Conservation (phyloP, 2,888 invertebrate genomes). For the Macrosiphum euphorbiae region DNA sequence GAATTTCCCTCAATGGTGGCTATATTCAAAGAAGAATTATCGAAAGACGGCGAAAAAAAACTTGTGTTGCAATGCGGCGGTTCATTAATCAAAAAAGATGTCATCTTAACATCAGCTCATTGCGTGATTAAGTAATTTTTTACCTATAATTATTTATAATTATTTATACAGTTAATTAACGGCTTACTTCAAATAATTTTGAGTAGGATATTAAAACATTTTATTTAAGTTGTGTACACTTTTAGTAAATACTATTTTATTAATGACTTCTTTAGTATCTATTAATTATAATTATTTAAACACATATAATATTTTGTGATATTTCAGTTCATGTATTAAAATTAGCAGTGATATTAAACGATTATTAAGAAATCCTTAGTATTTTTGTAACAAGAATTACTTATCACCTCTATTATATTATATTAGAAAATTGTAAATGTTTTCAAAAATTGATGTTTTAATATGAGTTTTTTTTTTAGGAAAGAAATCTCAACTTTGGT, state of each 20-base stretch:
- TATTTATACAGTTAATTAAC: background rate
- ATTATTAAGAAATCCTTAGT: background rate
- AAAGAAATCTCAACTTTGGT: slow-evolving; percentile 68
- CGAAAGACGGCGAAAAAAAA: slow-evolving; percentile 71
- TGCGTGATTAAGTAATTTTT: slow-evolving; percentile 75
- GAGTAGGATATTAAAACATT: background rate
- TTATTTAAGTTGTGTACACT: background rate
- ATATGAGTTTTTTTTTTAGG: background rate
- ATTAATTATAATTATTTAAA: background rate
- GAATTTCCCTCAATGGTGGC: slow-evolving; percentile 90
- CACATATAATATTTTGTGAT: background rate
- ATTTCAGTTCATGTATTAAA: background rate
- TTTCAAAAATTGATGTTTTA: background rate
- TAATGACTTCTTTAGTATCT: background rate
- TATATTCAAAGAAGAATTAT: slow-evolving; percentile 74
- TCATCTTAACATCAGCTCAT: slow-evolving; percentile 86
- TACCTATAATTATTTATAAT: background rate
- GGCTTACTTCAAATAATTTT: background rate
- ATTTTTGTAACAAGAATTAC: background rate
- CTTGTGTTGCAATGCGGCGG: slow-evolving; percentile 82
- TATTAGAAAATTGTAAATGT: background rate
- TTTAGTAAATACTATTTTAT: background rate
- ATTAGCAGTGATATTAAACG: background rate
- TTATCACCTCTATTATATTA: background rate
- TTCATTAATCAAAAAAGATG: slow-evolving; percentile 81